Evolutionary conservation across 2,888 invertebrate species (phyloP).

Genomic region (Erpobdella octoculata): DNA sequence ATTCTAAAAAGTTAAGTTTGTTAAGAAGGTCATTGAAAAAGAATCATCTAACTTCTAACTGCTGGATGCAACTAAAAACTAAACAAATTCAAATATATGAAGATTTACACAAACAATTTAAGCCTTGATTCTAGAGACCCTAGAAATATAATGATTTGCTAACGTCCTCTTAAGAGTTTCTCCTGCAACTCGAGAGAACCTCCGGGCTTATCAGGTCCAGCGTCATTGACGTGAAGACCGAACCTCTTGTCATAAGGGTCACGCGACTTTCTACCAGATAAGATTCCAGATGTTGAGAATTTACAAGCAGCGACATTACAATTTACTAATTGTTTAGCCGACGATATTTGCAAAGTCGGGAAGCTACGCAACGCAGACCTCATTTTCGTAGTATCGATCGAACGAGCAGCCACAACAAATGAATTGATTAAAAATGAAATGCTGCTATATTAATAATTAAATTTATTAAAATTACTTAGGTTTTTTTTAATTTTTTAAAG

Average conservation of each 20-base stretch:
- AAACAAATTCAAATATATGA: too few relatives aligned
- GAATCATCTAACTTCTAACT: too few relatives aligned
- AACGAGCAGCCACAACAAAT: background rate
- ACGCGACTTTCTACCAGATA: conserved; percentile 26
- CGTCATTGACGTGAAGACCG: conserved; percentile 32
- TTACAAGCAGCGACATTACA: conserved; percentile 4
- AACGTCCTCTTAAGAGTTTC: conserved; percentile 13
- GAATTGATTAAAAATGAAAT: background rate
- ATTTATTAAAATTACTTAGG: background rate
- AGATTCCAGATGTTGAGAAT: conserved; percentile 16
- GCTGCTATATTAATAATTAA: background rate
- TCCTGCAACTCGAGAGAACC: conserved; percentile 27
- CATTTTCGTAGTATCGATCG: background rate
- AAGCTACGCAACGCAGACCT: background rate
- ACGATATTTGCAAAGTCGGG: background rate
- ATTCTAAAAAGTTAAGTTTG: too few relatives aligned
- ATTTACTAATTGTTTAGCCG: too few relatives aligned
- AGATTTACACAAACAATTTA: too few relatives aligned
- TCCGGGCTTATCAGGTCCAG: conserved; percentile 29
- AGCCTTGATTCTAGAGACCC: too few relatives aligned
- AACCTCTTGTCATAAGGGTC: conserved; percentile 32
- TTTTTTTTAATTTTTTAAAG: too few relatives aligned
- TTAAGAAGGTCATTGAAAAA: too few relatives aligned
- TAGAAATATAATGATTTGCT: too few relatives aligned
- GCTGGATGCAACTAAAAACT: too few relatives aligned